Evolutionary conservation across 1,140 invertebrate genomes (phyloP), one percentile per base, ranked within the genome.

Genomic region (Nomia melanderi): DNA sequence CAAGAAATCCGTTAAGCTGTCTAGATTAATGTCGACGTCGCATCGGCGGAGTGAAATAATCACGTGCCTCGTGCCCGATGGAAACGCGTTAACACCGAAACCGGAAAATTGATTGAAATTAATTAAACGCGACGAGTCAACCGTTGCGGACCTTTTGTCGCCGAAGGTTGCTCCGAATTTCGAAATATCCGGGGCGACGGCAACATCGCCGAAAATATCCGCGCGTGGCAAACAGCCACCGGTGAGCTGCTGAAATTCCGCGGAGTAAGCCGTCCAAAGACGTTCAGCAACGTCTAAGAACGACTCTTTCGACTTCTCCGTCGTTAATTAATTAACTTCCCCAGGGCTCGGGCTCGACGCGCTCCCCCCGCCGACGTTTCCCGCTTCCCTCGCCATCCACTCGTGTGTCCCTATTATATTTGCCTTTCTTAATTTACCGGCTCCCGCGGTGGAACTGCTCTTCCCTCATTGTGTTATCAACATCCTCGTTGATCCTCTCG

Each of bases 321-420:
- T 11, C 59, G 31, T 39, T 62, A 62, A 62, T 62, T 62, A 62
- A 62, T 62, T 62, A 62, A 62, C 59, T 25, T 39, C 27, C 4
- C 11, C n/a, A 8, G n/a, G 31, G 33, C n/a, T 12, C 3, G 25
- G 20, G 6, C 33, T 1, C 47, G n/a, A n/a, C 47, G 31, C 5
- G 12, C 5, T n/a, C 7, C 11, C n/a, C 25, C 23, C 8, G 2
- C 11, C 29, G 4, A n/a, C n/a, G n/a, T 33, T 11, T 14, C 33
- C 20, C 23, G 39, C 11, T 8, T 39, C 17, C 54, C 12, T 56
- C 25, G 50, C 20, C 47, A 17, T 17, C n/a, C 23, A 25, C n/a
- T 53, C 54, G 54, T 14, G 53, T 54, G 54, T 56, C 25, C 17
- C 25, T 29, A 56, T 56, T 56, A 27, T 56, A 56, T 56, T 56